Evolutionary conservation across 1,140 invertebrate genomes (phyloP).

Genomic region (Melipona quadrifasciata): DNA sequence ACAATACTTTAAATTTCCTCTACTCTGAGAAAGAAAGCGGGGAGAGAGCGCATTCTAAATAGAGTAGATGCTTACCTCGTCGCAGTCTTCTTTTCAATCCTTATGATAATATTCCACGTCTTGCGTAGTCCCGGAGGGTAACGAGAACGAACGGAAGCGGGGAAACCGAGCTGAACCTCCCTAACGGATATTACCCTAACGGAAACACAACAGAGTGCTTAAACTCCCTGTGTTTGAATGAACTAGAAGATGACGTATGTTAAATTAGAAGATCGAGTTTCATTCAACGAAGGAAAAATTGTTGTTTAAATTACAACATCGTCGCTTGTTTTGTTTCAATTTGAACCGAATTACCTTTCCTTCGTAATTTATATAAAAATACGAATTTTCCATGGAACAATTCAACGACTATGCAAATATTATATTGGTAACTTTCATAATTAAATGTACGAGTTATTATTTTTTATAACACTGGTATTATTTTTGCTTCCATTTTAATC

Average conservation of each 20-base stretch:
- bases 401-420: too few relatives aligned
- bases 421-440: background rate
- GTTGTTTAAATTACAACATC: background rate
- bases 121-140: conserved; percentile 3
- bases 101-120: conserved; percentile 23
- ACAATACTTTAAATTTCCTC: background rate
- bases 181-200: conserved; percentile 9
- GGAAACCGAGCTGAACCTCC: background rate
- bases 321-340: background rate
- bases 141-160: conserved; percentile 11
- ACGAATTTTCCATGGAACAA: background rate
- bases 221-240: background rate
- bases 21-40: background rate
- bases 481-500: background rate
- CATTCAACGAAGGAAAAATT: background rate
- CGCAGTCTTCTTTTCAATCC: conserved; percentile 17
- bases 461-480: background rate
- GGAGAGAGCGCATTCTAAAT: background rate
- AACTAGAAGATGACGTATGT: background rate
- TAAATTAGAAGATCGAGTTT: background rate
- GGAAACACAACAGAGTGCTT: conserved; percentile 7
- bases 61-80: background rate
- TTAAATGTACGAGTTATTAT: background rate
- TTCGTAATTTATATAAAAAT: background rate
- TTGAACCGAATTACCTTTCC: background rate